Base-by-base conservation (phyloP, 2,888 invertebrate genomes). In the Branchellion lobata region DNA sequence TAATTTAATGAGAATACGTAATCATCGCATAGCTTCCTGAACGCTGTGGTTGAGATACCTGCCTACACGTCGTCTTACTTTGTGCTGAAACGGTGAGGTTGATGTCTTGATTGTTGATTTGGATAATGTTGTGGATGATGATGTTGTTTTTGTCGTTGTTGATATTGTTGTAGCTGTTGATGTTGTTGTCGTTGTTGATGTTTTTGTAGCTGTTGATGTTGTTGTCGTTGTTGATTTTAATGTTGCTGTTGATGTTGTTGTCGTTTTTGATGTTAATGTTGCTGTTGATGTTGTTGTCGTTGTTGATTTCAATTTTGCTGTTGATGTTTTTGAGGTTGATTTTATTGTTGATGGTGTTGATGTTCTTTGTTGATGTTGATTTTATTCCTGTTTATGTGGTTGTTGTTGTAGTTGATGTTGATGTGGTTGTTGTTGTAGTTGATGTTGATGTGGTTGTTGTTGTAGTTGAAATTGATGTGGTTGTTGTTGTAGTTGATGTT, bases 31-130 rank as follows among this genome's bases (percentile, higher is more conserved):
- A 57, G 61, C 74, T 83, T 84, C 78, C 78, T 84, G 51, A 84
- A 81, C 61, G 84, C 82, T 24, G 65, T 83, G 11, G 83, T 84
- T n/a, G 84, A 84, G 75, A 81, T 84, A 29, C 84, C 84, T 1
- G 83, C 84, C 34, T 84, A 84, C 80, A 79, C 81, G 8, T 79
- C 82, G 8, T 81, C 82, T 34, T 81, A 82, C 71, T 83, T 83
- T 76, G 80, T 81, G 29, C 80, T 83, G 51, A 80, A 82, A 65
- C 82, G 36, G 83, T 83, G 69, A 8, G 40, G 5, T n/a, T 40
- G 40, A 40, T 40, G 40, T 14, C 14, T 5, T 40, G 5, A 14
- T 40, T 40, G 40, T 40, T 40, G 40, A 5, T 40, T 5, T 8
- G 5, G 40, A 8, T 40, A 14, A 40, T 40, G 40, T 14, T 40